Evolutionary conservation across 2,113 vertebrate genomes (phyloP).

Genomic region (Uropsilus gracilis): DNA sequence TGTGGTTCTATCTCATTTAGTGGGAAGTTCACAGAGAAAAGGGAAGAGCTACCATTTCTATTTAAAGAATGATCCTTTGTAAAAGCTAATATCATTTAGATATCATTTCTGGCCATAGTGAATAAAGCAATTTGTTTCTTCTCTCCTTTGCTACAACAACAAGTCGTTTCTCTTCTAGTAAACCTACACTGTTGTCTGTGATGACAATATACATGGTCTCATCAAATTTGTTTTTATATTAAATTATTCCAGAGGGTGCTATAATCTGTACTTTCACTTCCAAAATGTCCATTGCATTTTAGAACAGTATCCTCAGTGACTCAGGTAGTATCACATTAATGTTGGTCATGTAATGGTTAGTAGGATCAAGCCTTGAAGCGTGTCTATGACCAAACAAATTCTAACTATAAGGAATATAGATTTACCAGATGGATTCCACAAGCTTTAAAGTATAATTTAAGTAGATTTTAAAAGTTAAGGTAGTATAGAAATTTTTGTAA

Average conservation of each 20-base stretch:
- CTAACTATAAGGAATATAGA: not conserved
- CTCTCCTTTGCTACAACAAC: not conserved
- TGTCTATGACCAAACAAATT: not conserved
- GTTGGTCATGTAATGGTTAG: not conserved
- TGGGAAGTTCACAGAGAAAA: conserved; percentile 4
- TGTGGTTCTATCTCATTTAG: not conserved
- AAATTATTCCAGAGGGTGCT: conserved; percentile 5
- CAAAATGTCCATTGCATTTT: not conserved
- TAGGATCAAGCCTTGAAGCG: not conserved
- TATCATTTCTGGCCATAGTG: not conserved
- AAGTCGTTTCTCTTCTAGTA: not conserved
- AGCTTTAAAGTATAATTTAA: not conserved
- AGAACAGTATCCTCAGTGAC: not conserved
- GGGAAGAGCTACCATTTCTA: not conserved
- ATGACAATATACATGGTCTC: not conserved
- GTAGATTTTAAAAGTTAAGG: not conserved
- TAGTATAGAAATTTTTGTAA: not conserved
- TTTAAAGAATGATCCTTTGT: not conserved
- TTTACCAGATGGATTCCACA: not conserved
- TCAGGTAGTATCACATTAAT: not conserved
- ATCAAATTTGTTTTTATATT: not conserved
- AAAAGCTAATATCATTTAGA: not conserved
- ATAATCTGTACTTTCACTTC: not conserved
- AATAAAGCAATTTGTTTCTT: conserved; percentile 1
- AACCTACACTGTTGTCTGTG: not conserved